Percentiles rank a stretch among this genome's conserved stretches.
Conservation (phyloP, 2,113 vertebrate genomes). For the Boulengeromyrus knoepffleri region DNA sequence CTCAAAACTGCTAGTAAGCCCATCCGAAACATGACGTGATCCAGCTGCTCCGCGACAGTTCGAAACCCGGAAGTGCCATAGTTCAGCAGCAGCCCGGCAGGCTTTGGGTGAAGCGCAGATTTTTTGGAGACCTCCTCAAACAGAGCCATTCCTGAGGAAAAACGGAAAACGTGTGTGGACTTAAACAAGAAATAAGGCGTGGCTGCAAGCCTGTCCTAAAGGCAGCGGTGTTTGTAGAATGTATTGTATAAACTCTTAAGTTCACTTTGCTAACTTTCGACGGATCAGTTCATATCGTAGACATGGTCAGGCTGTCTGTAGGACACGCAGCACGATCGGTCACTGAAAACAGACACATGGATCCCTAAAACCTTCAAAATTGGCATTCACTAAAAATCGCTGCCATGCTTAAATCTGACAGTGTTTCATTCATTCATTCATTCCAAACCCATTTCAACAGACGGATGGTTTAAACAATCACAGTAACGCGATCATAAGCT, state of each 20-base stretch:
- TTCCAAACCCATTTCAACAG: background rate
- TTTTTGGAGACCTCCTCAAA: constrained; percentile 53
- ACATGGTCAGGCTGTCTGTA: background rate
- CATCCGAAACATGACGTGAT: constrained; percentile 92
- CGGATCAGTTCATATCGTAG: background rate
- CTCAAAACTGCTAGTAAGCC: constrained; percentile 79
- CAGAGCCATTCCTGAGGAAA: constrained; percentile 49
- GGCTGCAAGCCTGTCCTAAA: background rate
- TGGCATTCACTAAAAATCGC: background rate
- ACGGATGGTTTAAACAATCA: background rate
- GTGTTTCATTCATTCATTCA: background rate
- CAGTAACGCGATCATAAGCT: background rate
- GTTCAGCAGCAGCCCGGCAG: constrained; percentile 66
- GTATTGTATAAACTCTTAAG: background rate
- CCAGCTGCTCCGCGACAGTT: constrained; percentile 63
- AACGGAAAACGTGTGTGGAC: background rate
- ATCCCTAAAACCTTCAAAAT: background rate
- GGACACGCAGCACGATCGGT: background rate
- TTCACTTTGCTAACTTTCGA: background rate
- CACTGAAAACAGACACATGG: background rate
- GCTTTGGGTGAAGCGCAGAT: constrained; percentile 67
- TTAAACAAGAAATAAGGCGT: constrained; percentile 17
- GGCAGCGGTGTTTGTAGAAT: background rate
- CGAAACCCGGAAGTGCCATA: constrained; percentile 94
- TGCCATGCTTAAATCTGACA: background rate